Evolutionary conservation across 1,140 invertebrate genomes (phyloP), one percentile per base, ranked within the genome.

Genomic region (Philotrypesis tridentata): DNA sequence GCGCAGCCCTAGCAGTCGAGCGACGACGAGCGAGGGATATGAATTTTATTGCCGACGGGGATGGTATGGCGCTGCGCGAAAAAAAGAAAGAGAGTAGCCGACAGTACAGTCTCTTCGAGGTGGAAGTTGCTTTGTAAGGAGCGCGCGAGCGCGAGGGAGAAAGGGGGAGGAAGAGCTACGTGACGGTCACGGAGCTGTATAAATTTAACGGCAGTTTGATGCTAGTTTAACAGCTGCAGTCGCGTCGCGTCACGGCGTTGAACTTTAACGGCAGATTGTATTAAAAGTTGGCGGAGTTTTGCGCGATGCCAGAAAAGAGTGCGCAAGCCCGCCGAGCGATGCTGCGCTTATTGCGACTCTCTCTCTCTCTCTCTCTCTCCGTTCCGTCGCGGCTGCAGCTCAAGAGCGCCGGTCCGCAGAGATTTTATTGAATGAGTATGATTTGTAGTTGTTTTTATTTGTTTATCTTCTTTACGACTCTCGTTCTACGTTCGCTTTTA

Each of bases 201-300:
- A 72, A 79, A 79, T 79, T 79, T 72, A 55, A 79, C 71, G 71
- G 43, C 40, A 29, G 40, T 73, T 73, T 73, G 23, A 71, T 71
- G 68, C n/a, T n/a, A 71, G 68, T 71, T 71, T 71, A 71, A 71
- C 68, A 71, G 68, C 48, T 55, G 68, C 68, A 43, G 68, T 71
- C 68, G 68, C 61, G 61, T 25, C 61, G n/a, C 61, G 43, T 17
- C 43, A 25, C 17, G 29, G 70, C 33, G 23, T 29, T 55, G 40
- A 73, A 33, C 17, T 73, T 73, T 73, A 73, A 73, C 25, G 25
- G 40, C 23, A 11, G 43, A 48, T 37, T 73, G 71, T 60, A 55
- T 60, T 55, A 55, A 55, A 55, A 55, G 48, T 55, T 55, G 17
- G 48, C 48, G 48, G 48, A n/a, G 48, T 55, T 55, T 55, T n/a